Percentiles rank a stretch among this genome's conserved stretches.
These are phyloP conservation scores for Amphimallon solstitiale DNA, from an alignment of 2,888 invertebrate species.

Conservation along the genomic window DNA sequence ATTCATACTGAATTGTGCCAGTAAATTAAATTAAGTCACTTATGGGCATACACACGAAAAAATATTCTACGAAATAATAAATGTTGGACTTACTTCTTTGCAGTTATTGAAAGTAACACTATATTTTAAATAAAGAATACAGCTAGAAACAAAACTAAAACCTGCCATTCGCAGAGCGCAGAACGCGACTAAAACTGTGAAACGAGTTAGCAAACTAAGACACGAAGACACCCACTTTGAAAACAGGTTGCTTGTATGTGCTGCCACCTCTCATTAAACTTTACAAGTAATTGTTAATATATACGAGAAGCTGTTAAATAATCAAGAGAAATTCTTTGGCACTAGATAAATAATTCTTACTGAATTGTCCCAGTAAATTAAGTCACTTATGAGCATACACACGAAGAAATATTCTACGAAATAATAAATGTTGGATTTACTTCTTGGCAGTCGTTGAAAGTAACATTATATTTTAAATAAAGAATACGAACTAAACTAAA, in stretches of 20 bases:
- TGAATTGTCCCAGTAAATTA: background rate
- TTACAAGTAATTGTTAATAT: slow-evolving; percentile 13
- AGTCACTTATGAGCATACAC: background rate
- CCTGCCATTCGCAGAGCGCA: slow-evolving; percentile 39
- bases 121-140: slow-evolving; percentile 22
- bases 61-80: background rate
- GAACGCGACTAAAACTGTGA: slow-evolving; percentile 46
- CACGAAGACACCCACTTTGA: slow-evolving; percentile 43
- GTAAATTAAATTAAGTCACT: background rate
- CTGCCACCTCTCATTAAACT: slow-evolving; percentile 44
- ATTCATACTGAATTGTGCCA: background rate
- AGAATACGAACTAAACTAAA: slow-evolving; percentile 12
- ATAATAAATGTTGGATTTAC: slow-evolving; percentile 19
- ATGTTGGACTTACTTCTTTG: slow-evolving; percentile 23
- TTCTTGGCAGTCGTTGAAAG: slow-evolving; percentile 2
- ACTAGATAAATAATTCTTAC: background rate
- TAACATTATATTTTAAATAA: slow-evolving; percentile 22
- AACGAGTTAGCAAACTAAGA: too few relatives aligned
- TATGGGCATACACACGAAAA: background rate
- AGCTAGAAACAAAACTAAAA: slow-evolving; percentile 12
- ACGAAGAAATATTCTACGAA: background rate
- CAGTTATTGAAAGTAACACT: background rate
- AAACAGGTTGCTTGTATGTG: slow-evolving; percentile 46
- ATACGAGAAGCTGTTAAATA: background rate
- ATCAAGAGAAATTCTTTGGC: background rate